These are phyloP conservation scores for Ophion ellenae DNA, from an alignment of 2,888 invertebrate genomes.

Conservation along the genomic window DNA sequence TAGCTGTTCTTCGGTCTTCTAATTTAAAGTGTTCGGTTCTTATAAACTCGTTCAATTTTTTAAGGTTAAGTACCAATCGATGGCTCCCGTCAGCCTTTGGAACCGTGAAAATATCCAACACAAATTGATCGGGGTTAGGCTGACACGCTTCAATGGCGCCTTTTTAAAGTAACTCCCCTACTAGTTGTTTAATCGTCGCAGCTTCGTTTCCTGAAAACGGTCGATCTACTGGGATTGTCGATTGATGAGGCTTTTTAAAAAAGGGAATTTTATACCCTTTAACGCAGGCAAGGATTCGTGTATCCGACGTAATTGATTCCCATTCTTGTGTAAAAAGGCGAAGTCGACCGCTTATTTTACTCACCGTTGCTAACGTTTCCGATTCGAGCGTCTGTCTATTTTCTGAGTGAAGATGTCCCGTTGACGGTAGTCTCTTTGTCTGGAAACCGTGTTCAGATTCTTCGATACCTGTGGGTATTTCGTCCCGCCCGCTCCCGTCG, in stretches of 20 bases:
- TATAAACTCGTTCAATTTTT: background rate
- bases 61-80: constrained; percentile 6
- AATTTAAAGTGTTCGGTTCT: background rate
- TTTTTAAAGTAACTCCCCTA: background rate
- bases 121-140: background rate
- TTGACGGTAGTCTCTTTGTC: background rate
- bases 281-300: constrained; percentile 47
- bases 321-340: constrained; percentile 33
- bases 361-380: constrained; percentile 29
- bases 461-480: constrained; percentile 3
- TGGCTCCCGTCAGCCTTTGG: background rate
- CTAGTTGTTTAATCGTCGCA: background rate
- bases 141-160: background rate
- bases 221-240: background rate
- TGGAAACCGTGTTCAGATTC: background rate
- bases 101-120: background rate
- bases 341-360: constrained; percentile 59
- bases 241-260: constrained; percentile 13
- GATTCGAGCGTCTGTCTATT: background rate
- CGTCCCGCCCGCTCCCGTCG: constrained; percentile 9
- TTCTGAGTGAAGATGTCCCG: background rate
- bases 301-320: constrained; percentile 45
- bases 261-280: constrained; percentile 62
- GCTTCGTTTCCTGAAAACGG: background rate
- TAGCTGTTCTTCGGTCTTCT: background rate